Percentiles rank a stretch among this genome's conserved stretches.
These are phyloP conservation scores for Raja brachyura DNA, from an alignment of 2,113 vertebrate species.

Conservation along the genomic window DNA sequence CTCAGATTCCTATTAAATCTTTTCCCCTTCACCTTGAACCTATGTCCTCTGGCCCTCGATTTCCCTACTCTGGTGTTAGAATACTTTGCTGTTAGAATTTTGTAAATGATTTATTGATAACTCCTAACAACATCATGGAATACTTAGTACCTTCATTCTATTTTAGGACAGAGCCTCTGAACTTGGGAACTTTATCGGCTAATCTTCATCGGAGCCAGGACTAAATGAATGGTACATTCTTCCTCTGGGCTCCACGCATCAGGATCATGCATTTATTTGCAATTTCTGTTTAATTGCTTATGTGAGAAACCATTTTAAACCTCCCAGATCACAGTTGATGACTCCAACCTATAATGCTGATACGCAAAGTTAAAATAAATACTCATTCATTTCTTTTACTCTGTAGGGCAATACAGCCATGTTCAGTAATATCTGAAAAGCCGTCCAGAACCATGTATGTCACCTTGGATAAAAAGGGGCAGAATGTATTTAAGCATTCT, in stretches of 20 bases:
- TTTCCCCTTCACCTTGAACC: too few relatives aligned
- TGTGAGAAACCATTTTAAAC: neutral
- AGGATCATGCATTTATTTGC: neutral
- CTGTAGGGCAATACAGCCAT: neutral
- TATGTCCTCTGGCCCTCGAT: too few relatives aligned
- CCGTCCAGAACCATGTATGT: neutral
- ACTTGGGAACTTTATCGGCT: neutral
- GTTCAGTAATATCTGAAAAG: neutral
- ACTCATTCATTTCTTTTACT: neutral
- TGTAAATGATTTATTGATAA: slow-evolving; percentile 4
- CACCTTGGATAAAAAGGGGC: neutral
- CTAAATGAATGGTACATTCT: neutral
- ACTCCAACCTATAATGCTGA: neutral
- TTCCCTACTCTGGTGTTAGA: too few relatives aligned
- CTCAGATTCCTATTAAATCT: too few relatives aligned
- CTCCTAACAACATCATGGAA: neutral
- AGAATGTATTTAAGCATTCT: neutral
- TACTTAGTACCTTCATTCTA: neutral
- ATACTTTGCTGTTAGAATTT: neutral
- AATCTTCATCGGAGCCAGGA: neutral
- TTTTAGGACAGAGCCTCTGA: neutral
- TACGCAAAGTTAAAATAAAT: neutral
- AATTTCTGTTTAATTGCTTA: slow-evolving; percentile 1
- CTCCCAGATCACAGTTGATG: neutral
- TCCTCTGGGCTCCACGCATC: neutral